Evolutionary conservation across 2,113 vertebrate species (phyloP).

Genomic region (Phrynosoma blainvillii): DNA sequence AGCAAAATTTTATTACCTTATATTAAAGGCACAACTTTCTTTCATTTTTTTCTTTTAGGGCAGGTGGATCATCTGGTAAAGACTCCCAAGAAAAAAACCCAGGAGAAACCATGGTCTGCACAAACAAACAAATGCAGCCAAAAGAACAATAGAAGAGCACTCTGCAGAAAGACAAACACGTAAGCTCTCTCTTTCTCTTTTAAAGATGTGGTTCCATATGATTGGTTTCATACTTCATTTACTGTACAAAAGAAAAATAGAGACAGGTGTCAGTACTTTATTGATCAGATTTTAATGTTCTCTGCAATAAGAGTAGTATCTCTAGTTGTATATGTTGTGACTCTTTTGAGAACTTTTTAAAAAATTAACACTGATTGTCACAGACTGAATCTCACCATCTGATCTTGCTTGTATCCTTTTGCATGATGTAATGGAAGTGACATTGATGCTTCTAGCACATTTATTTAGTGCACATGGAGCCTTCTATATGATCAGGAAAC

Average conservation of each 20-base stretch:
- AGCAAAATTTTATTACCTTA: not conserved
- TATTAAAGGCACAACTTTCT: not conserved
- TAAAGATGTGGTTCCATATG: not conserved
- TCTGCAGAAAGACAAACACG: conserved; percentile 46
- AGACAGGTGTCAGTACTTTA: not conserved
- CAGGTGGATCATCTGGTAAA: conserved; percentile 3
- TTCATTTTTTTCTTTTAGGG: conserved; percentile 33
- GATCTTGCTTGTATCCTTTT: not conserved
- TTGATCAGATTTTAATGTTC: not conserved
- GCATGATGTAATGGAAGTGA: not conserved
- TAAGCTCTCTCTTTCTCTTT: not conserved
- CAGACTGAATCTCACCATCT: not conserved
- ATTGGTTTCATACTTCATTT: not conserved
- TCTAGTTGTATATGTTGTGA: not conserved
- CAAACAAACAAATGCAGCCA: not conserved
- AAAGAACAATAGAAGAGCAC: conserved; percentile 41
- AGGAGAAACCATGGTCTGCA: conserved; percentile 39
- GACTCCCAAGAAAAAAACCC: conserved; percentile 28
- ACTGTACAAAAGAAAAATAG: not conserved
- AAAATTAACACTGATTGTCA: too few relatives aligned
- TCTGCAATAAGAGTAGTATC: not conserved
- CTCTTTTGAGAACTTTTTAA: not conserved
- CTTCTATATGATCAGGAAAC: not conserved
- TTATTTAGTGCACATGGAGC: not conserved
- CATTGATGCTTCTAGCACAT: not conserved